Conservation (phyloP, 2,113 vertebrate species). For the Narcine bancroftii region DNA sequence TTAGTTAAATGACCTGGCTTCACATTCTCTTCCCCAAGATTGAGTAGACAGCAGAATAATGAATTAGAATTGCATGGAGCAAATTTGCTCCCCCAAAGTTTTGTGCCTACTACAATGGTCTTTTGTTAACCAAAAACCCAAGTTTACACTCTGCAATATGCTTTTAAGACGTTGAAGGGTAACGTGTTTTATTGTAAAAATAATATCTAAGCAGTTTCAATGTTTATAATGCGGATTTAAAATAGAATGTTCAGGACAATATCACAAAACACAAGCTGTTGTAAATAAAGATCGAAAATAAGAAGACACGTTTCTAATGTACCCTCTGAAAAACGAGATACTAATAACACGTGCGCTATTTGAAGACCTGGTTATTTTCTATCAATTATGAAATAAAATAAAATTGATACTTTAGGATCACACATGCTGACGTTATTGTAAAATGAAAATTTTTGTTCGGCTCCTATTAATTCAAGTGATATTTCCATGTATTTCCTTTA, state of each 20-base stretch:
- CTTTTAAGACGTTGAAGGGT: not conserved
- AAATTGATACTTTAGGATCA: too few species aligned
- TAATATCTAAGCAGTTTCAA: not conserved
- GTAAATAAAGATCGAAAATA: not conserved
- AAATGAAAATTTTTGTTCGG: not conserved
- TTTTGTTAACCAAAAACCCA: not conserved
- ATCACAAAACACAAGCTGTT: not conserved
- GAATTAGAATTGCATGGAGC: not conserved
- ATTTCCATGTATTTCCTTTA: not conserved
- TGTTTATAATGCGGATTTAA: not conserved
- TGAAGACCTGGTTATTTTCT: not conserved
- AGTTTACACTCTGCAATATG: not conserved
- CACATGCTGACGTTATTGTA: not conserved
- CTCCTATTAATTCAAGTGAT: not conserved
- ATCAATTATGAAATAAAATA: not conserved
- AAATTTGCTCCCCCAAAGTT: not conserved
- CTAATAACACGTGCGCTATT: not conserved
- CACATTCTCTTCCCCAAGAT: not conserved
- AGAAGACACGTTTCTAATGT: not conserved
- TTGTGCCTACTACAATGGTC: not conserved
- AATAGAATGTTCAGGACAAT: not conserved
- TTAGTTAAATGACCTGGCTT: not conserved
- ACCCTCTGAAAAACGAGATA: not conserved
- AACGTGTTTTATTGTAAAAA: not conserved
- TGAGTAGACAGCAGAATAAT: not conserved